Base-by-base conservation (phyloP, 2,888 invertebrate genomes). In the Yponomeuta sedellus region DNA sequence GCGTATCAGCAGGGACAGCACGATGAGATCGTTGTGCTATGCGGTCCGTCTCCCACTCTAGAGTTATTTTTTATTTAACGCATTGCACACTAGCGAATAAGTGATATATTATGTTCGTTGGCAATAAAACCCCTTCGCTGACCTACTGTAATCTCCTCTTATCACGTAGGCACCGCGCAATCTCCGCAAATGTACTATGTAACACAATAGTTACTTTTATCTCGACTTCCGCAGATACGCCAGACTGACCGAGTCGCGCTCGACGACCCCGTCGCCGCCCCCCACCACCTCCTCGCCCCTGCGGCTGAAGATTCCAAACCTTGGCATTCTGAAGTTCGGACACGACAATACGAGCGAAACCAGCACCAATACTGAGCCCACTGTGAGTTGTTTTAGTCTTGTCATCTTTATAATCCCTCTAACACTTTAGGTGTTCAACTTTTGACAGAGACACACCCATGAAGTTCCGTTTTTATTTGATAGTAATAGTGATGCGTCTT, bases 261-360 rank as follows among this genome's bases (percentile, higher is more conserved):
- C 96, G 40, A 94, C 95, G 56, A 95, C 95, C 19, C 94, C 94
- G 22, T 95, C 95, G n/a, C 94, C 95, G 25, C 94, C 95, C 62
- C 93, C 92, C 67, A 82, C 91, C 52, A 84, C 85, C 22, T 77
- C 83, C 11, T 88, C 91, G 0, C 86, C 90, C 20, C 79, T 88
- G 57, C 80, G 83, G 40, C 75, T 91, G 65, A 79, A 84, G 57
- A 73, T 90, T 69, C 85, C 88, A 16, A 85, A 80, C 69, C 70
- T 90, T 52, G 44, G 44, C 44, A 52, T 16, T 64, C 74, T 79
- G 10, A 81, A 83, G 65, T 79, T 78, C 58, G 77, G 64, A 57
- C 80, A 81, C 64, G 78, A 71, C 1, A 52, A 52, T 52, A 52
- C 66, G 16, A 52, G 44, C 44, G 44, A 52, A 52, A 12, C 16